phyloP scores from a whole-genome alignment of 2,797 vertebrate species.

The Periophthalmus magnuspinnatus region DNA sequence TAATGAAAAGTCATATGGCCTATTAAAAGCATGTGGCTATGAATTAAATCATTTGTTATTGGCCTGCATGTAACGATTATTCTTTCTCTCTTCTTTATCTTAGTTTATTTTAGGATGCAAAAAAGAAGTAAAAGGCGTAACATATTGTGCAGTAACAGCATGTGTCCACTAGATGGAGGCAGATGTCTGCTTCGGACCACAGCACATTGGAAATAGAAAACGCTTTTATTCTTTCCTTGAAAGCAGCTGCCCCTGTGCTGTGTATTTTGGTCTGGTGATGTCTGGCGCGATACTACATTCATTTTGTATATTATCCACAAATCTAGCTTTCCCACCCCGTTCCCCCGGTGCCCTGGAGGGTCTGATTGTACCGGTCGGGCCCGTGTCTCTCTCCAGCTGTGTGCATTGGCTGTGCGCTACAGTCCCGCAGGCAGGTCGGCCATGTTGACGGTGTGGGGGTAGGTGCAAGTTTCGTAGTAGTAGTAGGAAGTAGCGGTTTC shows the following conservation, averaged over 20 bases:
- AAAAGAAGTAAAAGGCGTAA: neutral
- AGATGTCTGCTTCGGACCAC: neutral
- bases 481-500: conserved; percentile 64
- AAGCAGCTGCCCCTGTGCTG: neutral
- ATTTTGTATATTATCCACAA: neutral
- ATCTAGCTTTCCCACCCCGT: too few species aligned
- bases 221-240: neutral
- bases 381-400: conserved; percentile 39
- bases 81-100: neutral
- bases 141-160: neutral
- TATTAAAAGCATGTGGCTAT: too few species aligned
- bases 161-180: conserved; percentile 36
- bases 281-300: neutral
- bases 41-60: neutral
- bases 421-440: conserved; percentile 66
- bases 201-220: conserved; percentile 9
- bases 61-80: neutral
- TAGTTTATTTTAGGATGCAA: neutral
- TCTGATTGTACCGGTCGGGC: conserved; percentile 39
- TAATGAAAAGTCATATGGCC: too few species aligned
- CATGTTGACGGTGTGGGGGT: conserved; percentile 73
- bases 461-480: conserved; percentile 71
- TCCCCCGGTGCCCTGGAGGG: neutral
- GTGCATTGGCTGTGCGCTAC: neutral
- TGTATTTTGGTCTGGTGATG: neutral